Conservation (phyloP, 37 sponge, comb jelly and placozoan genomes). For the Theonella swinhoei region DNA sequence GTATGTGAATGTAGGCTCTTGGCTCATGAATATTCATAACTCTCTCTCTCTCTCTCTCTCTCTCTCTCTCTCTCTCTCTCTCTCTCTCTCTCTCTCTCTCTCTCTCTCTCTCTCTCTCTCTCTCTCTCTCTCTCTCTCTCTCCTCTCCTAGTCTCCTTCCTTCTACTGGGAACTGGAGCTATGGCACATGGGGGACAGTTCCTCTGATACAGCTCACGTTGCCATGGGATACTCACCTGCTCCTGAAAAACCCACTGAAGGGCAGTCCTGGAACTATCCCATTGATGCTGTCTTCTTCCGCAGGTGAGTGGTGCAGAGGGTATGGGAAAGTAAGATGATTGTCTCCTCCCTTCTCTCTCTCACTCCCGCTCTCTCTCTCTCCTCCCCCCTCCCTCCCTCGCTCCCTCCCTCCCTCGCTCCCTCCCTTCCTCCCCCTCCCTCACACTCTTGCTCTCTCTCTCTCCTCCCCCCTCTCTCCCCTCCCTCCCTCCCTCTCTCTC, state of each 20-base stretch:
- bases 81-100: slow-evolving; percentile 32
- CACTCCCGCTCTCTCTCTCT: no score
- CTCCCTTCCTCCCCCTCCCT: no score
- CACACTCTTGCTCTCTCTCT: no score
- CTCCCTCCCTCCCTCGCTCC: not conserved
- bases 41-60: slow-evolving; percentile 25
- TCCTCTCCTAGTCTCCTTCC: slow-evolving; percentile 64
- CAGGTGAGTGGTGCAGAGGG: slow-evolving; percentile 67
- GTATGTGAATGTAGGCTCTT: not conserved
- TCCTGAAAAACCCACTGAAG: slow-evolving; percentile 43
- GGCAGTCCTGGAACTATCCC: slow-evolving; percentile 41
- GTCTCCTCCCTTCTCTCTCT: not conserved
- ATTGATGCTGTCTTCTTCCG: slow-evolving; percentile 46
- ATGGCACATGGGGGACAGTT: slow-evolving; percentile 57
- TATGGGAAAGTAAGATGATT: no score
- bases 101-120: slow-evolving; percentile 58
- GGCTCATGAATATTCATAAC: not conserved
- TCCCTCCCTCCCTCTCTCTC: not conserved
- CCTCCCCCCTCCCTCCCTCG: not conserved
- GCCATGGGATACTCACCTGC: slow-evolving; percentile 75
- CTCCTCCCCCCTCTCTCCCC: not conserved
- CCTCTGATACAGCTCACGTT: slow-evolving; percentile 39
- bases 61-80: slow-evolving; percentile 55
- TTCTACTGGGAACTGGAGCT: slow-evolving; percentile 97
- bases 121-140: slow-evolving; percentile 44